phyloP scores from a whole-genome alignment of 2,797 vertebrate genomes.

The Bothrops alternatus region DNA sequence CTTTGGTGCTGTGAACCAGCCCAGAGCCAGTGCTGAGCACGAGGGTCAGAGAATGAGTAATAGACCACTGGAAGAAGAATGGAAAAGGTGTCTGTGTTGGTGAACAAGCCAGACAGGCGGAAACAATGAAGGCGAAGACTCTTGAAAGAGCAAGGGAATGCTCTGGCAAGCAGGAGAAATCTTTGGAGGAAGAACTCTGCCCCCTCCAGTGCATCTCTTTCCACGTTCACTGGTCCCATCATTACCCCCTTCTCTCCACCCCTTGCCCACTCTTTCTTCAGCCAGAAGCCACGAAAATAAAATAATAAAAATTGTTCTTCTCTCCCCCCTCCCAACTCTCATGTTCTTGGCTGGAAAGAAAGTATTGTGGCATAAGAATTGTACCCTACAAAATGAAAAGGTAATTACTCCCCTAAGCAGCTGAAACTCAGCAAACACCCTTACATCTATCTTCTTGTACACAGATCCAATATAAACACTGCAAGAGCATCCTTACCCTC shows the following conservation, averaged over 20 bases:
- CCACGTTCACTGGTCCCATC: not conserved
- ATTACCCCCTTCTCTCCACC: not conserved
- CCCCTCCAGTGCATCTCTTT: not conserved
- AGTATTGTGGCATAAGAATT: conserved; percentile 1
- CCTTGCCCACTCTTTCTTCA: not conserved
- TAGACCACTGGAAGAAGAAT: not conserved
- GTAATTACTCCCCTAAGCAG: not conserved
- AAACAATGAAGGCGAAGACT: conserved; percentile 11
- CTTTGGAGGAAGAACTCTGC: not conserved
- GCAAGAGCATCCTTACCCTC: not conserved
- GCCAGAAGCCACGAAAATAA: not conserved
- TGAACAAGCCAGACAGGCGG: not conserved
- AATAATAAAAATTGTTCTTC: not conserved
- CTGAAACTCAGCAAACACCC: not conserved
- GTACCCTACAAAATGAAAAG: not conserved
- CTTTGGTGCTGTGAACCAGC: not conserved
- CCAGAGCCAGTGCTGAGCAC: not conserved
- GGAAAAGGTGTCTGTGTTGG: not conserved
- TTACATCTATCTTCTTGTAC: not conserved
- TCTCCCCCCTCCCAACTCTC: not conserved
- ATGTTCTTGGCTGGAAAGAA: not conserved
- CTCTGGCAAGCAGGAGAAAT: not conserved
- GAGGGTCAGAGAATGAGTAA: not conserved
- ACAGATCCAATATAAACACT: not conserved
- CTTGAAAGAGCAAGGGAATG: not conserved